Base-by-base conservation (phyloP, 2,888 invertebrate species). In the Pachydiplax longipennis region DNA sequence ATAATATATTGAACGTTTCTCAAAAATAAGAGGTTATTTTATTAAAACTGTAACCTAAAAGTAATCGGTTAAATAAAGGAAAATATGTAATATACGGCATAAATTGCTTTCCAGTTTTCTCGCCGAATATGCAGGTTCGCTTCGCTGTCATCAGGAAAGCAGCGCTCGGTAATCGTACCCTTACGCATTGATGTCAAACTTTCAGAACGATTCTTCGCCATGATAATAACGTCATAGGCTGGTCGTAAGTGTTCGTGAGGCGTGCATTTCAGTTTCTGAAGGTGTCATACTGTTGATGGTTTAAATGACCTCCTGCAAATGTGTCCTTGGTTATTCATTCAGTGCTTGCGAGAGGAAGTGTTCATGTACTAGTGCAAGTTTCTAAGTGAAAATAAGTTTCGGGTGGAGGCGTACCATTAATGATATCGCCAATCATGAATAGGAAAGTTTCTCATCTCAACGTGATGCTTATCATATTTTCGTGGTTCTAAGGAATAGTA, bases 401-500 rank as follows among this genome's bases (percentile, higher is more conserved):
- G 35, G 87, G 87, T 87, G 61, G 10, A 35, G 87, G 87, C 87
- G 61, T n/a, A n/a, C n/a, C n/a, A n/a, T 31, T 37, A 37, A 61
- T n/a, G 61, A 37, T 61, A 87, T 87, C 87, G 53, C 65, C 87
- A 37, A 37, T 65, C 61, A 87, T 87, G 87, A 61, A 37, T 87
- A 61, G 53, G 61, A 87, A 87, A 37, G 61, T 87, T 87, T 87
- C 87, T 61, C 40, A 22, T 37, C 40, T 35, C 40, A 22, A 37
- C 37, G 25, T 31, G 87, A 61, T 87, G 22, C 58, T 87, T 87
- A 4, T 40, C 35, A 87, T 37, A 22, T 65, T 65, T 61, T 87
- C 65, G 61, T 87, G 61, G 37, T 87, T 87, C 61, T 65, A 61
- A 58, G 25, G 58, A 87, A 87, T 58, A 87, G 87, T 87, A 65